A percentile compares a stretch with the other conserved stretches of the same genome.
phyloP scores from a whole-genome alignment of 2,113 vertebrate species.

The Ceyx margarethae region DNA sequence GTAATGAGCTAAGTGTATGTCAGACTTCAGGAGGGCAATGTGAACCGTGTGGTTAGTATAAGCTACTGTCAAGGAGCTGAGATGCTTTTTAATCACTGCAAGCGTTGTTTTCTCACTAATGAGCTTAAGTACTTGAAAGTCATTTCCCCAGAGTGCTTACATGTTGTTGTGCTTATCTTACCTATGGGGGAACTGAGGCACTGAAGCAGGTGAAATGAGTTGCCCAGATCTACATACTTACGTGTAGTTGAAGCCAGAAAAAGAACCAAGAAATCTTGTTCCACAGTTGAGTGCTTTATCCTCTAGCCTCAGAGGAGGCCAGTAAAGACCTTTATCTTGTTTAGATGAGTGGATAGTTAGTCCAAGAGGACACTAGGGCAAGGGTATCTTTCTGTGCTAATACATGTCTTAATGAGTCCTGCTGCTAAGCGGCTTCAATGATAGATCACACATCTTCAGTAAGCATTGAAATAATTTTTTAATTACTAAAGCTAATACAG shows the following conservation, averaged over 20 bases:
- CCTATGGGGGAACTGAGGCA: conserved; percentile 46
- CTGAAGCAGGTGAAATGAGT: conserved; percentile 37
- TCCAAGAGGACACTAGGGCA: neutral
- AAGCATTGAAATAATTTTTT: conserved; percentile 59
- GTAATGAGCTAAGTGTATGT: neutral
- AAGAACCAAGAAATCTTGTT: conserved; percentile 50
- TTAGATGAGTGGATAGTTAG: conserved; percentile 44
- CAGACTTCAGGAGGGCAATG: neutral
- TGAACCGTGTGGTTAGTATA: neutral
- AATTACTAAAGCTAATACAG: conserved; percentile 60
- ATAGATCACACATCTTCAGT: conserved; percentile 35
- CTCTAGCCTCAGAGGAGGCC: conserved; percentile 19
- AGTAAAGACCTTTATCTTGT: conserved; percentile 48
- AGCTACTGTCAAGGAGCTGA: neutral
- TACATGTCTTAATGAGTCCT: conserved; percentile 27
- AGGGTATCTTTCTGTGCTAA: conserved; percentile 36
- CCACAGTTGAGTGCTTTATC: conserved; percentile 50
- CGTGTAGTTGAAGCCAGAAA: neutral
- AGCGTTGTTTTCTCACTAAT: conserved; percentile 7
- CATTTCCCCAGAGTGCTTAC: conserved; percentile 22
- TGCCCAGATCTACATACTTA: conserved; percentile 6
- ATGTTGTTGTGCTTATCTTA: conserved; percentile 26
- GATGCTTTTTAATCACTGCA: neutral
- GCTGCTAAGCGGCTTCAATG: conserved; percentile 37
- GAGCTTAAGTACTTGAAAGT: conserved; percentile 28